Percentiles rank a stretch among this genome's conserved stretches.
Conservation (phyloP, 1,140 invertebrate genomes). For the Drosophila orosa region DNA sequence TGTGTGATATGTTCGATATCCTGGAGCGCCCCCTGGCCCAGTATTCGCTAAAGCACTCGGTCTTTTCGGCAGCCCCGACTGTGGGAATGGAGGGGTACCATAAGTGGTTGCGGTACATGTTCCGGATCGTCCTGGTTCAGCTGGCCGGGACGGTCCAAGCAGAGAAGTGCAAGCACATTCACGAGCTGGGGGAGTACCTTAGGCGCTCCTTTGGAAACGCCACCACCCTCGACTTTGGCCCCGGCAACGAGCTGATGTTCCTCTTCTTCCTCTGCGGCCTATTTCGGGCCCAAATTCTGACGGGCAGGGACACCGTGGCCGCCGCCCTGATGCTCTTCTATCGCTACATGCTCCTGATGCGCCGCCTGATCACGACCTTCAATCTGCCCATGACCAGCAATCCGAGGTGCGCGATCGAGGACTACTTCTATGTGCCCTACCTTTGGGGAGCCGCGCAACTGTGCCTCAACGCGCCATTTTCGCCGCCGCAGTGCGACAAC, state of each 20-base stretch:
- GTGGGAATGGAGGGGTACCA: too few relatives aligned
- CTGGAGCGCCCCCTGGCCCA: conserved; percentile 36
- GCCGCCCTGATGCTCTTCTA: conserved; percentile 49
- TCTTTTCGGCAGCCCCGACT: too few relatives aligned
- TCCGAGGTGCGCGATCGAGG: conserved; percentile 20
- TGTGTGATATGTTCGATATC: conserved; percentile 47
- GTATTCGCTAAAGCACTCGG: conserved; percentile 1
- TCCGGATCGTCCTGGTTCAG: conserved; percentile 27
- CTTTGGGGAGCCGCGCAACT: conserved; percentile 61
- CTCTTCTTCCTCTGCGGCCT: conserved; percentile 57
- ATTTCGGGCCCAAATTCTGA: conserved; percentile 43
- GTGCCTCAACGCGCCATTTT: conserved; percentile 26
- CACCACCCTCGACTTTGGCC: conserved; percentile 24
- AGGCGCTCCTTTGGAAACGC: conserved; percentile 45
- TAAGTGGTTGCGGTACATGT: conserved; percentile 48
- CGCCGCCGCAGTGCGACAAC: conserved; percentile 18
- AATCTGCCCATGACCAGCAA: conserved; percentile 2
- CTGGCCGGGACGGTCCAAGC: conserved; percentile 29
- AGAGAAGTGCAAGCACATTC: conserved; percentile 43
- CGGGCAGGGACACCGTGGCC: conserved; percentile 42
- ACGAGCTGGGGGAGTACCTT: conserved; percentile 63
- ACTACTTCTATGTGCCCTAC: conserved; percentile 52
- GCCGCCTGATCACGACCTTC: conserved; percentile 35
- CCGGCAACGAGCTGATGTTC: conserved; percentile 62
- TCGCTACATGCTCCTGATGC: conserved; percentile 48